phyloP scores from a whole-genome alignment of 2,888 invertebrate species.

The Ophioninae sp. region DNA sequence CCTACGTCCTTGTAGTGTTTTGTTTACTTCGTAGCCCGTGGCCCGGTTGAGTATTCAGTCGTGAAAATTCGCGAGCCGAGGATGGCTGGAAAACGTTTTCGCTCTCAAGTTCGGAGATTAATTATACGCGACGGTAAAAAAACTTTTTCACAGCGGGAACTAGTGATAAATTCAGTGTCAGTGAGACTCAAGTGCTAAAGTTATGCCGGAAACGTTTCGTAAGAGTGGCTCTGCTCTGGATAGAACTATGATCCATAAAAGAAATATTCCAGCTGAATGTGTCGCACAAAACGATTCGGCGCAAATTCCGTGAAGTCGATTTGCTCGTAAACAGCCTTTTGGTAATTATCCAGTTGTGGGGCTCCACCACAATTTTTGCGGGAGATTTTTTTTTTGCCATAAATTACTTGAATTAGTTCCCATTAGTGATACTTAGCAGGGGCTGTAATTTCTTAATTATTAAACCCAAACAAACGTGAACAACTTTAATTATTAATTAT shows the following conservation, averaged over 20 bases:
- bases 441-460: too few relatives aligned
- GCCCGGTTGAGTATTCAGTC: too few relatives aligned
- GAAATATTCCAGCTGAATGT: not conserved
- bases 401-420: too few relatives aligned
- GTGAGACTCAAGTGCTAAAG: not conserved
- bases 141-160: not conserved
- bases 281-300: not conserved
- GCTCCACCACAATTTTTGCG: too few relatives aligned
- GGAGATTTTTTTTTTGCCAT: too few relatives aligned
- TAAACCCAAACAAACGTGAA: too few relatives aligned
- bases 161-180: not conserved
- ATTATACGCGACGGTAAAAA: not conserved
- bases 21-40: too few relatives aligned
- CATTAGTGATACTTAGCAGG: too few relatives aligned
- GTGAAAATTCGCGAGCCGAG: too few relatives aligned
- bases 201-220: not conserved
- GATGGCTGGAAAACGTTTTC: too few relatives aligned
- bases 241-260: not conserved
- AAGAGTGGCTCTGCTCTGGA: not conserved
- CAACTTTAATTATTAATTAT: too few relatives aligned
- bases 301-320: not conserved
- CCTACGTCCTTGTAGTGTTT: too few relatives aligned
- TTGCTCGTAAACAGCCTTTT: conserved; percentile 3
- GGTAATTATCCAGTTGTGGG: conserved; percentile 46
- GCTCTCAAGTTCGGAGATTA: not conserved